Base-by-base conservation (phyloP, 1,140 invertebrate genomes). In the Drosophila guanche region DNA sequence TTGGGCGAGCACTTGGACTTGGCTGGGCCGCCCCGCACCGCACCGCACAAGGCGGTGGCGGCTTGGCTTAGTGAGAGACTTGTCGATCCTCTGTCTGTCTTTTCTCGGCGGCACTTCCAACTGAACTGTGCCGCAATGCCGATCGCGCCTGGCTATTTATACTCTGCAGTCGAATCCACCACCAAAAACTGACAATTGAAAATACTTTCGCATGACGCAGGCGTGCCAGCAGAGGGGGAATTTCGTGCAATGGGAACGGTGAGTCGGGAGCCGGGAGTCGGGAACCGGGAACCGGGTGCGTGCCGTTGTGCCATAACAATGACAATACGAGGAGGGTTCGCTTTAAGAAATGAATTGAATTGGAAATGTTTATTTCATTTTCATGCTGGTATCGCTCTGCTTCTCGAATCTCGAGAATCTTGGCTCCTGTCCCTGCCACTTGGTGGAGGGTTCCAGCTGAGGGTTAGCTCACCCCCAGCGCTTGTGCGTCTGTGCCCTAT, bases 171-270 rank as follows among this genome's bases (percentile, higher is more conserved):
- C 10, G 61, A 70, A 88, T 52, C 84, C 79, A 76, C 83, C 83
- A 88, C 83, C 75, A 69, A 58, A 56, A 40, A 43, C 37, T 5
- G 40, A 65, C 67, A 60, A 65, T 20, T 72, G 75, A 48, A 76
- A 88, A 88, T 88, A 83, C 71, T 88, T 86, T 86, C 74, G 83
- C 83, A 86, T 86, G 81, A 86, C 81, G 81, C 81, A 85, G 81
- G 81, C 81, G 81, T 88, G 83, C 73, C 81, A 22, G 43, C 7
- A 47, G 33, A 37, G 62, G 62, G 50, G 46, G 27, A 67, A 43
- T 25, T 54, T 42, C 41, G 23, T 42, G 40, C 27, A 63, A 27
- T 57, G 53, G 50, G 43, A 65, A 37, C 10, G 7, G 22, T 16
- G 60, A 55, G 47, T 37, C 23, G 29, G 29, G 16, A 20, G 37